Evolutionary conservation across 2,888 invertebrate species (phyloP), one percentile per base, ranked within the genome.

Genomic region (Hartigia nigra): DNA sequence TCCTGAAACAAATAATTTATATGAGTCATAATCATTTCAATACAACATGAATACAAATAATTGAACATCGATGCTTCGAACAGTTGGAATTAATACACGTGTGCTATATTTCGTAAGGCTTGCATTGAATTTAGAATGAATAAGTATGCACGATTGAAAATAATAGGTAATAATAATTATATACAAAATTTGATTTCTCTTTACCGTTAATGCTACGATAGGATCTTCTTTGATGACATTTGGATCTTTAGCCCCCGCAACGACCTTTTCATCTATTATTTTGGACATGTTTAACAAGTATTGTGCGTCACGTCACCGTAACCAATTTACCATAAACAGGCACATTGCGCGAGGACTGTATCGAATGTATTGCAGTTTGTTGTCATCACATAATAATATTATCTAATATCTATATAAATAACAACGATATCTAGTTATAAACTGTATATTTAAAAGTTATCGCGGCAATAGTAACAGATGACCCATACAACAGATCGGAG

Each of bases 1-100:
- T 93, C 93, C 96, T 96, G 91, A 75, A 93, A 93, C 80, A 81
- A 86, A 80, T 75, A 82, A 80, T 34, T 35, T 35, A 77, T 76
- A 35, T 78, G 80, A 77, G 78, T 77, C 31, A 39, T 12, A 37
- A 75, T 72, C 12, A 75, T 31, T 31, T 3, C 4, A 75, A 31
- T n/a, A 70, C 1, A 35, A 4, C n/a, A 32, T 39, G 70, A 37
- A 14, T 39, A 35, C 35, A 35, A 35, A 35, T 35, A 34, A 32
- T 12, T n/a, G 72, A 34, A 77, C 69, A 14, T 32, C 31, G 12
- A 31, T 72, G 3, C 72, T 72, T 9, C 34, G 14, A 34, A 34
- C 31, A 12, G 31, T 72, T 72, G 55, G 14, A 55, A 23, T 5
- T 55, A 55, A 9, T 55, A 2, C 23, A 55, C 14, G 23, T 23